Percentiles rank a stretch among this genome's conserved stretches.
These are phyloP conservation scores for Drosophila subobscura DNA, from an alignment of 1,140 invertebrate species.

Conservation along the genomic window DNA sequence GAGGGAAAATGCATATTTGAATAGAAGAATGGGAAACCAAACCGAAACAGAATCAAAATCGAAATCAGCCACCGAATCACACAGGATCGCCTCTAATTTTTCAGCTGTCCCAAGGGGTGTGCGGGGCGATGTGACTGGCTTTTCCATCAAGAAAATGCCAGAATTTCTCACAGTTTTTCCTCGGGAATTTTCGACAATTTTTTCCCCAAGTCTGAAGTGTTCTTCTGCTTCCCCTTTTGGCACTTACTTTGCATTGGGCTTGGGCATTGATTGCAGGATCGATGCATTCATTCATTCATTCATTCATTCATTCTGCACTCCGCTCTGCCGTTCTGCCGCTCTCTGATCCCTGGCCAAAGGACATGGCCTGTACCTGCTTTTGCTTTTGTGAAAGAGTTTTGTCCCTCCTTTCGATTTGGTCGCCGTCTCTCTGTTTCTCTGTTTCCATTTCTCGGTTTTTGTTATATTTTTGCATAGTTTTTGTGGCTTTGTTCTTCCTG, in stretches of 20 bases:
- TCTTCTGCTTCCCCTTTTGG: slow-evolving; percentile 38
- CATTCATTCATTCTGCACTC: slow-evolving; percentile 41
- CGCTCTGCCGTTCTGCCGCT: slow-evolving; percentile 28
- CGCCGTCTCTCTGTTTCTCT: slow-evolving; percentile 17
- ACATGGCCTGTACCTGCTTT: too few species aligned
- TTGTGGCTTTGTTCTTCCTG: slow-evolving; percentile 33
- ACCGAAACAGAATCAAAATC: too few species aligned
- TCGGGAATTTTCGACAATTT: slow-evolving; percentile 39
- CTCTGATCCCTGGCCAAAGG: too few species aligned
- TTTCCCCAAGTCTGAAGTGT: slow-evolving; percentile 9
- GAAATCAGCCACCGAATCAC: slow-evolving; percentile 7
- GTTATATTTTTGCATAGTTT: slow-evolving; percentile 79
- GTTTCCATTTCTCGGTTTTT: slow-evolving; percentile 43
- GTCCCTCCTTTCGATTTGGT: slow-evolving; percentile 37
- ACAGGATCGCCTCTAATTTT: slow-evolving; percentile 14
- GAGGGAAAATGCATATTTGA: slow-evolving; percentile 60
- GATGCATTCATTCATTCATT: slow-evolving; percentile 23
- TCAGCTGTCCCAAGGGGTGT: slow-evolving; percentile 33
- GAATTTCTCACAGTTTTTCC: slow-evolving; percentile 69
- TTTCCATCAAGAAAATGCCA: slow-evolving; percentile 52
- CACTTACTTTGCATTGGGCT: slow-evolving; percentile 63
- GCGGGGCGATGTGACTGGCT: slow-evolving; percentile 5
- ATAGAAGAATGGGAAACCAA: slow-evolving; percentile 23
- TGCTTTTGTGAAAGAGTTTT: slow-evolving; percentile 62
- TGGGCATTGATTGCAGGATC: slow-evolving; percentile 7